Conservation (phyloP, 1,140 invertebrate genomes). For the Tetramorium alpestre region DNA sequence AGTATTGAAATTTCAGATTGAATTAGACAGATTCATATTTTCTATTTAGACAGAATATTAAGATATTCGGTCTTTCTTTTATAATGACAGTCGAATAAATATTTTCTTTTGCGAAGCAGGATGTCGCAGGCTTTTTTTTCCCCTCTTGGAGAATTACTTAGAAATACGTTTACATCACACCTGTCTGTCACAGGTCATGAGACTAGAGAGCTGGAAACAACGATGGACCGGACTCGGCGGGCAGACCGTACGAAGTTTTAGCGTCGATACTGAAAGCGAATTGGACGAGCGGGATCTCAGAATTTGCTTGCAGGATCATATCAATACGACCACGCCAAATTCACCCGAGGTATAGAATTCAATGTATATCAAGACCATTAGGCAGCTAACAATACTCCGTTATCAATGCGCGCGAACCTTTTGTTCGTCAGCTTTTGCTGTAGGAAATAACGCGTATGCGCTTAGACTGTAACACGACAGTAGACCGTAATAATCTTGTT, state of each 20-base stretch:
- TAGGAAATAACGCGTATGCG: slow-evolving; percentile 65
- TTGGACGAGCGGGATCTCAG: slow-evolving; percentile 85
- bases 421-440: slow-evolving; percentile 69
- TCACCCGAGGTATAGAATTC: slow-evolving; percentile 75
- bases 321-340: slow-evolving; percentile 70
- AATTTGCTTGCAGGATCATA: slow-evolving; percentile 83
- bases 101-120: slow-evolving; percentile 2
- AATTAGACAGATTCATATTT: neutral
- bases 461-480: slow-evolving; percentile 64
- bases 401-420: slow-evolving; percentile 61
- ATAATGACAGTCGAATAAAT: slow-evolving; percentile 4
- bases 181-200: slow-evolving; percentile 87
- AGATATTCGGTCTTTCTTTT: neutral
- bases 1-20: neutral
- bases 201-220: slow-evolving; percentile 88
- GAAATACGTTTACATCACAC: neutral
- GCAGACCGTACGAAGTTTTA: slow-evolving; percentile 80
- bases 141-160: neutral
- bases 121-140: neutral
- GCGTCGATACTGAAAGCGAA: slow-evolving; percentile 86
- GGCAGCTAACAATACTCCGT: slow-evolving; percentile 73
- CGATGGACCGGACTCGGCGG: slow-evolving; percentile 81
- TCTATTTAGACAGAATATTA: neutral
- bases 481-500: slow-evolving; percentile 59
- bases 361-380: slow-evolving; percentile 70